Conservation (phyloP, 1,140 invertebrate genomes). For the Tetramorium parvispinum region DNA sequence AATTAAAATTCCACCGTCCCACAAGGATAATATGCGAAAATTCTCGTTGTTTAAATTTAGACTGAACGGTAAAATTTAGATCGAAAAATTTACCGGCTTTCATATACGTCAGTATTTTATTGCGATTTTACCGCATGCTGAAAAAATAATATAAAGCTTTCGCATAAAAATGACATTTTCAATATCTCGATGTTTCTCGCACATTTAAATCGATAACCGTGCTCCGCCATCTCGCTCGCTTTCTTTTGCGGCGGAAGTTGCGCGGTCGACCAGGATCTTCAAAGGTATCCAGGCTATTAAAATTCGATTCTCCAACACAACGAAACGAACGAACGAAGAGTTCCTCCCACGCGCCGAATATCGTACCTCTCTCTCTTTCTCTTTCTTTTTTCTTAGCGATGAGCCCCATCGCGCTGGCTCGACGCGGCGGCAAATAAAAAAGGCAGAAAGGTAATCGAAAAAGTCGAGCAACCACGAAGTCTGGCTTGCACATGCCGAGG, state of each 20-base stretch:
- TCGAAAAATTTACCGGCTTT: background rate
- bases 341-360: conserved; percentile 68
- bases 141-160: background rate
- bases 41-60: background rate
- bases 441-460: conserved; percentile 66
- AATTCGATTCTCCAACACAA: conserved; percentile 64
- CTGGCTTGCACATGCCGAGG: conserved; percentile 69
- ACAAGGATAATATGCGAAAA: background rate
- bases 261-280: conserved; percentile 10
- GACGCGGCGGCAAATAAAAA: conserved; percentile 48
- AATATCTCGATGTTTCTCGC: background rate
- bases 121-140: background rate
- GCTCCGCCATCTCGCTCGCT: background rate
- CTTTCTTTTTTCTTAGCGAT: background rate
- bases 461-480: conserved; percentile 73
- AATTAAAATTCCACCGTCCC: conserved; percentile 40
- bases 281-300: conserved; percentile 61
- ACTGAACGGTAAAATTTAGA: background rate
- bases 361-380: background rate
- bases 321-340: conserved; percentile 23
- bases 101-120: background rate
- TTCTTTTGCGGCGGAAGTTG: background rate
- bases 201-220: background rate
- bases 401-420: conserved; percentile 9
- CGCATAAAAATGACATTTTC: background rate